Conservation (phyloP, 2,797 vertebrate species). For the Mormyrus proboscirostris region DNA sequence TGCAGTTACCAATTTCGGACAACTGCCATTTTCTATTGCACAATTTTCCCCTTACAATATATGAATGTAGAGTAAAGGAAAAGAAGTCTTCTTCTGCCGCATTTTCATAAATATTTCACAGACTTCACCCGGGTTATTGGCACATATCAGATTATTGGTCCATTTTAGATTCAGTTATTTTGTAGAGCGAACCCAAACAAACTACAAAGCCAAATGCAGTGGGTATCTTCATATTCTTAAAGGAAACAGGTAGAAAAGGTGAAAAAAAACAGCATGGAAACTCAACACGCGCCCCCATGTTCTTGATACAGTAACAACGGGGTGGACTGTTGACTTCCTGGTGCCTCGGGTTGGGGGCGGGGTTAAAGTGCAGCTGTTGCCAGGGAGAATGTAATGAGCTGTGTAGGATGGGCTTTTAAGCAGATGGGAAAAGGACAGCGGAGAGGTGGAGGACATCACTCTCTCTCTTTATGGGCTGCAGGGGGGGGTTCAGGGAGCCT, state of each 20-base stretch:
- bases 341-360: not conserved
- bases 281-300: not conserved
- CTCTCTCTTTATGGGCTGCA: not conserved
- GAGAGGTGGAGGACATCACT: not conserved
- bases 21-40: not conserved
- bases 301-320: not conserved
- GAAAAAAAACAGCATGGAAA: not conserved
- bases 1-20: not conserved
- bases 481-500: not conserved
- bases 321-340: not conserved
- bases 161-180: not conserved
- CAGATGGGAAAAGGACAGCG: not conserved
- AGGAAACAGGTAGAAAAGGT: too few species aligned
- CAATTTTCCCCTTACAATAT: not conserved
- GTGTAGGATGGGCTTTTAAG: not conserved
- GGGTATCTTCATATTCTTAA: not conserved
- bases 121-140: not conserved
- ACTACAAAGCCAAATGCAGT: too few species aligned
- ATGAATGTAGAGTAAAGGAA: not conserved
- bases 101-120: slow-evolving; percentile 11
- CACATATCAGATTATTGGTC: not conserved
- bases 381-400: not conserved
- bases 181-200: not conserved
- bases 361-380: not conserved
- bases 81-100: not conserved